Evolutionary conservation across 1,140 invertebrate species (phyloP), one percentile per base, ranked within the genome.

Genomic region (Marisa cornuarietis): DNA sequence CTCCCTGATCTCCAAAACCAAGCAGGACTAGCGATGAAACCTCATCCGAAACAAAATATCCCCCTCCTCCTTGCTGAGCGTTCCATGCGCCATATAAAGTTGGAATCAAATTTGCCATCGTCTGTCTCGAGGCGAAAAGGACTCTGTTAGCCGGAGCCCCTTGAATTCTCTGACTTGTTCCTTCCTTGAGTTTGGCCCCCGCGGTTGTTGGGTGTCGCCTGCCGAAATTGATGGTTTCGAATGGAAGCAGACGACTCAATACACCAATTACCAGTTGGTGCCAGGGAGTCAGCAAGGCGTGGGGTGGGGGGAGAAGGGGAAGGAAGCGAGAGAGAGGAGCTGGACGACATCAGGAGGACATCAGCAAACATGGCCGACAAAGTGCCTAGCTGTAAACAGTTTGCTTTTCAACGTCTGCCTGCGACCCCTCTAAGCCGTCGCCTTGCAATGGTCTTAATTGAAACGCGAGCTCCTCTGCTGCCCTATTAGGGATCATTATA

Each of bases 241-340:
- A 77, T 77, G 76, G 76, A 77, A 77, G 65, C 76, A 77, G 76
- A 77, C 76, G 76, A 77, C 76, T 77, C 76, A 77, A 77, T 77
- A 77, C 76, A 65, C 76, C 76, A 77, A 77, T 77, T 77, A 77
- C 76, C 65, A 77, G 76, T 68, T 65, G 63, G 49, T 77, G 76
- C 76, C 76, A 68, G 76, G 68, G 51, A 63, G 24, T 16, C 49
- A 24, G 49, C 22, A 51, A 16, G 49, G 31, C 31, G 31, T 42
- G 31, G 31, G 31, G 31, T 42, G 31, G 31, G 31, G 31, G 31
- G 6, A 42, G 31, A 42, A 42, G 31, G 54, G 65, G 65, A 69
- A 77, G 65, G 76, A 69, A 77, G 65, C 63, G 49, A 63, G 65
- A 68, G 16, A 68, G 16, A 77, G n/a, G 24, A 63, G 76, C 76